Evolutionary conservation across 1,140 invertebrate genomes (phyloP).

Genomic region (Aphaenogaster rudis): DNA sequence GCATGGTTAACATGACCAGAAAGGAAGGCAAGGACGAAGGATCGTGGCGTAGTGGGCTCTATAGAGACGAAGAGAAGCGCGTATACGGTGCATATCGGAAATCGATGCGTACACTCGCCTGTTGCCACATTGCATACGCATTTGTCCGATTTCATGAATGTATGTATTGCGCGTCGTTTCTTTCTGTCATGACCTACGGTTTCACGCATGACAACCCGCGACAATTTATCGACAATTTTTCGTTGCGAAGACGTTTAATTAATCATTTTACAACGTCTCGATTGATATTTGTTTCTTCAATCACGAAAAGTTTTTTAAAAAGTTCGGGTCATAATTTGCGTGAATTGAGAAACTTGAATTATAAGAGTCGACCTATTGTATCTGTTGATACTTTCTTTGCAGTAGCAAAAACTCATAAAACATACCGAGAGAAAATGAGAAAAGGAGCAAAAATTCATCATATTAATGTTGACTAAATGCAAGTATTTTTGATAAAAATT

Average conservation of each 20-base stretch:
- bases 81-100: constrained; percentile 63
- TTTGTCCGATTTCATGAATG: constrained; percentile 70
- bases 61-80: constrained; percentile 40
- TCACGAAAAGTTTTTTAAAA: not conserved
- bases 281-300: not conserved
- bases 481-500: constrained; percentile 27
- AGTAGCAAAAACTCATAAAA: not conserved
- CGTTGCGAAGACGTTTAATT: not conserved
- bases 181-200: constrained; percentile 28
- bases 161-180: constrained; percentile 25
- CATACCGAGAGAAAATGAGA: not conserved
- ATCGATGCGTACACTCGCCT: constrained; percentile 69
- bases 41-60: constrained; percentile 17
- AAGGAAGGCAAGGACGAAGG: constrained; percentile 50
- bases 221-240: not conserved
- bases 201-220: not conserved
- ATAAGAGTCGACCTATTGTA: not conserved
- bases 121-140: constrained; percentile 67
- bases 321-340: not conserved
- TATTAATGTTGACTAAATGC: not conserved
- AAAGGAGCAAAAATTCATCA: not conserved
- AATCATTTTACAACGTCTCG: not conserved
- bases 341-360: not conserved
- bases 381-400: not conserved
- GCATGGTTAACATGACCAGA: constrained; percentile 33